Percentiles rank a stretch among this genome's conserved stretches.
Evolutionary conservation across 2,797 vertebrate genomes (phyloP).

Genomic region (Furcifer pardalis): DNA sequence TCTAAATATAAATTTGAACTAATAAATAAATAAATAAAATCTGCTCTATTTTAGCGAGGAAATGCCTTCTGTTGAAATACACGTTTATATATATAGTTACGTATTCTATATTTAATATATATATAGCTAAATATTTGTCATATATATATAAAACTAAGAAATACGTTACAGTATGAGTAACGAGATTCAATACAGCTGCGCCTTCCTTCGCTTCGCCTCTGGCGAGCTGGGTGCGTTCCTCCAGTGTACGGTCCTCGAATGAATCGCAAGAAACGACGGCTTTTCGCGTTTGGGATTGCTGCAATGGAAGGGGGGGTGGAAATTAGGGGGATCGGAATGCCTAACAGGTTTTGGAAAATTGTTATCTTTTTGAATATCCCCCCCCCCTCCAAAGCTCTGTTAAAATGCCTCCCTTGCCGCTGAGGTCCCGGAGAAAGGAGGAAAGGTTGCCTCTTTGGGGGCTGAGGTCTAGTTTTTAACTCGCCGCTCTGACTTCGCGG

Average conservation of each 20-base stretch:
- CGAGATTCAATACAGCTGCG: neutral
- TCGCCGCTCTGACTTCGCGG: conserved; percentile 14
- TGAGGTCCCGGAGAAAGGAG: neutral
- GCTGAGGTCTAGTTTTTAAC: conserved; percentile 23
- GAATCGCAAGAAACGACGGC: neutral
- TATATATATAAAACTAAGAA: too few relatives aligned
- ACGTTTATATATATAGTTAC: too few relatives aligned
- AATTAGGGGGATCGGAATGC: neutral
- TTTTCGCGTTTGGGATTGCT: conserved; percentile 21
- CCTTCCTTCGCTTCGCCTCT: neutral
- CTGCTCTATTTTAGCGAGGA: neutral
- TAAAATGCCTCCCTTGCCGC: neutral
- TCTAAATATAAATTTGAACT: too few relatives aligned
- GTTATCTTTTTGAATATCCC: neutral
- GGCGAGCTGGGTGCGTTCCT: neutral
- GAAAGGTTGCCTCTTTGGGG: neutral
- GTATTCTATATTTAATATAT: too few relatives aligned
- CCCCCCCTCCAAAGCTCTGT: neutral
- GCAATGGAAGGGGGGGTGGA: conserved; percentile 19
- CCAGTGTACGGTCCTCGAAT: neutral
- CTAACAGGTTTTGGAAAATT: neutral
- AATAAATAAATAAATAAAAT: too few relatives aligned
- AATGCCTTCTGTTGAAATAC: neutral
- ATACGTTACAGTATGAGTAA: neutral
- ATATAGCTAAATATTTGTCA: too few relatives aligned